phyloP scores from a whole-genome alignment of 2,888 invertebrate genomes.

The Eurois occulta region DNA sequence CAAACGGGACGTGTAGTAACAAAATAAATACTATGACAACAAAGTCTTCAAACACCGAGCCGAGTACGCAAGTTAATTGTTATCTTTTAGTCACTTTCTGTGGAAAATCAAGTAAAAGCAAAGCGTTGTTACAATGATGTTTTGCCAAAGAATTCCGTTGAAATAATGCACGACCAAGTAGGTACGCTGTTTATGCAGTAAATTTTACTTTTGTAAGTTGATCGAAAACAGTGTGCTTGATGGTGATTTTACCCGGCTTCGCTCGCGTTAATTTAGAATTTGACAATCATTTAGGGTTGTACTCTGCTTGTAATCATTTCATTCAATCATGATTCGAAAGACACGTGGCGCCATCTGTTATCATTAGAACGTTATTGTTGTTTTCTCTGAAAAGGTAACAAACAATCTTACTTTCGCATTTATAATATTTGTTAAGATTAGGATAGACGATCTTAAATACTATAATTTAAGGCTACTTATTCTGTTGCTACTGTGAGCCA shows the following conservation, averaged over 20 bases:
- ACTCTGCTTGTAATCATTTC: too few relatives aligned
- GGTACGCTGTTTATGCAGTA: not conserved
- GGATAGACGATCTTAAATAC: not conserved
- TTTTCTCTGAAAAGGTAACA: too few relatives aligned
- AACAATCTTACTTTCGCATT: too few relatives aligned
- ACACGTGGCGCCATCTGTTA: too few relatives aligned
- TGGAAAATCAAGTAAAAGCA: conserved; percentile 50
- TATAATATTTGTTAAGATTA: too few relatives aligned
- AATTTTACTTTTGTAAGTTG: conserved; percentile 13
- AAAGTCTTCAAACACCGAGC: conserved; percentile 7
- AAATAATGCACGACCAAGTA: conserved; percentile 31
- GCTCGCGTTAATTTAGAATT: too few relatives aligned
- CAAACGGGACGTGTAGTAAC: not conserved
- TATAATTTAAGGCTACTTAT: not conserved
- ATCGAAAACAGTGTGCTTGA: conserved; percentile 30
- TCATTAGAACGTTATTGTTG: too few relatives aligned
- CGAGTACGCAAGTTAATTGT: conserved; percentile 18
- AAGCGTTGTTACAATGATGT: conserved; percentile 56
- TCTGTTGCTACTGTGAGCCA: not conserved
- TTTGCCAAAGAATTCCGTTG: conserved; percentile 56
- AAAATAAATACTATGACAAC: conserved; percentile 4
- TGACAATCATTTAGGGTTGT: too few relatives aligned
- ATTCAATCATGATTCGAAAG: too few relatives aligned
- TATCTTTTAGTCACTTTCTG: conserved; percentile 30
- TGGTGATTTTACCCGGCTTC: too few relatives aligned